phyloP scores from a whole-genome alignment of 92 coral and sea anemone species.

The Micromussa lordhowensis region DNA sequence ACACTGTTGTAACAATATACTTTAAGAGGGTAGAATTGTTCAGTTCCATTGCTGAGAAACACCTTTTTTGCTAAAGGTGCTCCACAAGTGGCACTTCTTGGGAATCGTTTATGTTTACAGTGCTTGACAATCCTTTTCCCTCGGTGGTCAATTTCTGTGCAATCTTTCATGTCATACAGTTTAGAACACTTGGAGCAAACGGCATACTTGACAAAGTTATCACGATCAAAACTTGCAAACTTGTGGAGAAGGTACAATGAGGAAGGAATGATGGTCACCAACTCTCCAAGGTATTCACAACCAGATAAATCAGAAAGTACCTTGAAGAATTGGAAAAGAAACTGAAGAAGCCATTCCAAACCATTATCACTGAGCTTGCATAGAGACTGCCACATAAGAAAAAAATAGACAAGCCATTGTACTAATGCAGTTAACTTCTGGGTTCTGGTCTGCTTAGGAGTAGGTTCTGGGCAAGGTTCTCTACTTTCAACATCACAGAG shows the following conservation, averaged over 20 bases:
- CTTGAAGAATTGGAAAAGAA: conserved; percentile 37
- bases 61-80: conserved; percentile 57
- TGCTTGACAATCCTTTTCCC: conserved; percentile 37
- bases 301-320: conserved; percentile 26
- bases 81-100: conserved; percentile 48
- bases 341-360: conserved; percentile 58
- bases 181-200: conserved; percentile 34
- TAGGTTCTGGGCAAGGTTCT: conserved; percentile 54
- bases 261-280: conserved; percentile 34
- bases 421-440: conserved; percentile 47
- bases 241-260: conserved; percentile 46
- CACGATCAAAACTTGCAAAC: background rate
- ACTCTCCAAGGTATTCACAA: conserved; percentile 20
- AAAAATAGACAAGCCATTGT: conserved; percentile 62
- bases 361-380: conserved; percentile 62
- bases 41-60: conserved; percentile 40
- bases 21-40: conserved; percentile 62
- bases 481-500: conserved; percentile 21
- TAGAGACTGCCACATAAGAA: conserved; percentile 56
- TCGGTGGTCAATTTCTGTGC: conserved; percentile 46
- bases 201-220: conserved; percentile 41
- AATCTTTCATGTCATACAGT: conserved; percentile 20
- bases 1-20: conserved; percentile 76
- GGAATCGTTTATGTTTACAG: conserved; percentile 8
- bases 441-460: conserved; percentile 27